phyloP scores from a whole-genome alignment of 2,113 vertebrate species.

The Lagopus muta region DNA sequence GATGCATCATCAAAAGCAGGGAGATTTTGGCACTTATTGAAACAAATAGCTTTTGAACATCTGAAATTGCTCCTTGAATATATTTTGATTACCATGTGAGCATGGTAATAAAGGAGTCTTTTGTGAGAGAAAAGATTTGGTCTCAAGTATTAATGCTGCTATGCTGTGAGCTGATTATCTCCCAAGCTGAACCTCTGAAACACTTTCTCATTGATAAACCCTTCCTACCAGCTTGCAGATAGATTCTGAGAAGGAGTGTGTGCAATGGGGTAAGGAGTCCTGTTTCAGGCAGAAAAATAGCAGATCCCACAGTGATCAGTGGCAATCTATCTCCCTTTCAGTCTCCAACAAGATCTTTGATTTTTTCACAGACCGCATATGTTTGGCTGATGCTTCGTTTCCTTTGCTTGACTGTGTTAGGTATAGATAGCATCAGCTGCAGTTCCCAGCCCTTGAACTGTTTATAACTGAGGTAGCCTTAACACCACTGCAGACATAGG shows the following conservation, averaged over 20 bases:
- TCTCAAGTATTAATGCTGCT: neutral
- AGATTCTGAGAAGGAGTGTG: neutral
- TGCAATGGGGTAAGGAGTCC: neutral
- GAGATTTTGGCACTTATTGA: conserved; percentile 24
- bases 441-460: neutral
- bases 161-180: neutral
- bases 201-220: neutral
- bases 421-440: accelerated
- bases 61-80: conserved; percentile 23
- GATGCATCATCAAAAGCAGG: neutral
- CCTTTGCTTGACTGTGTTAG: neutral
- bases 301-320: neutral
- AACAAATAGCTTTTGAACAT: conserved; percentile 17
- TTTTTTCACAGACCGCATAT: neutral
- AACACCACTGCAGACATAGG: neutral
- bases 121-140: neutral
- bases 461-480: neutral
- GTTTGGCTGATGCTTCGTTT: accelerated
- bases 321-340: neutral
- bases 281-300: neutral
- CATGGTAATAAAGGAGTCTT: conserved; percentile 13
- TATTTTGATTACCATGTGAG: conserved; percentile 21
- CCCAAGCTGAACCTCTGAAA: neutral
- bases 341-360: neutral
- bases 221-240: neutral